phyloP scores from a whole-genome alignment of 2,888 invertebrate genomes.

The Minunthozetes semirufus region DNA sequence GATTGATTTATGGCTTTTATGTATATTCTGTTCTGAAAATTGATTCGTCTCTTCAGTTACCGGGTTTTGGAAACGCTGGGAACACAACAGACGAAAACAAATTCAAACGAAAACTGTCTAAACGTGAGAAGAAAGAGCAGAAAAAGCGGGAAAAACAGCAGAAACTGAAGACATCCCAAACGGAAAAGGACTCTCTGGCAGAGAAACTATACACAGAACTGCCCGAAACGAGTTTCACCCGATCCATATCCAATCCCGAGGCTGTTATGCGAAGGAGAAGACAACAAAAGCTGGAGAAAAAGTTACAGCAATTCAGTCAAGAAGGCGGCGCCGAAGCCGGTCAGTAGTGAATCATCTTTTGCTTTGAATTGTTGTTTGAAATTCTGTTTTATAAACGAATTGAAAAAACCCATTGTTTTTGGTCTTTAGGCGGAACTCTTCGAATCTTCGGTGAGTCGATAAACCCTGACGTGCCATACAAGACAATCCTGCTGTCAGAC shows the following conservation, averaged over 20 bases:
- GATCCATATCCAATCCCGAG: slow-evolving; percentile 99
- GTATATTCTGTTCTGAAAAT: background rate
- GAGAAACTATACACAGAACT: slow-evolving; percentile 89
- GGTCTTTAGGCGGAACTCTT: slow-evolving; percentile 49
- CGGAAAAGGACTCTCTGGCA: slow-evolving; percentile 62
- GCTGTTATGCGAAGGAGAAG: slow-evolving; percentile 95
- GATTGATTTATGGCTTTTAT: background rate
- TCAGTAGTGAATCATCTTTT: slow-evolving; percentile 56
- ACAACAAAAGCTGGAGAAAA: slow-evolving; percentile 92
- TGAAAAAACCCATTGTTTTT: slow-evolving; percentile 54
- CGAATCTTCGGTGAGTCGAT: slow-evolving; percentile 89
- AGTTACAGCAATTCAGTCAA: slow-evolving; percentile 88
- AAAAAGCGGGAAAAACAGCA: slow-evolving; percentile 63
- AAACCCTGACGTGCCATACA: slow-evolving; percentile 94
- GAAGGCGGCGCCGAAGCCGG: slow-evolving; percentile 79
- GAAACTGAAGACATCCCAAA: slow-evolving; percentile 31
- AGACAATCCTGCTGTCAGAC: slow-evolving; percentile 86
- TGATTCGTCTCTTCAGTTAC: background rate
- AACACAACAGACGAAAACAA: slow-evolving; percentile 35
- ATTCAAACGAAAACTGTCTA: slow-evolving; percentile 87
- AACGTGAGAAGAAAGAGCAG: slow-evolving; percentile 92
- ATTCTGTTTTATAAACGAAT: background rate
- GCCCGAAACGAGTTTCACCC: slow-evolving; percentile 95
- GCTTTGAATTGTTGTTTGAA: background rate
- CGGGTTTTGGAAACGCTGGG: slow-evolving; percentile 18